Base-by-base conservation (phyloP, 2,113 vertebrate species). In the Malurus alboscapulatus region DNA sequence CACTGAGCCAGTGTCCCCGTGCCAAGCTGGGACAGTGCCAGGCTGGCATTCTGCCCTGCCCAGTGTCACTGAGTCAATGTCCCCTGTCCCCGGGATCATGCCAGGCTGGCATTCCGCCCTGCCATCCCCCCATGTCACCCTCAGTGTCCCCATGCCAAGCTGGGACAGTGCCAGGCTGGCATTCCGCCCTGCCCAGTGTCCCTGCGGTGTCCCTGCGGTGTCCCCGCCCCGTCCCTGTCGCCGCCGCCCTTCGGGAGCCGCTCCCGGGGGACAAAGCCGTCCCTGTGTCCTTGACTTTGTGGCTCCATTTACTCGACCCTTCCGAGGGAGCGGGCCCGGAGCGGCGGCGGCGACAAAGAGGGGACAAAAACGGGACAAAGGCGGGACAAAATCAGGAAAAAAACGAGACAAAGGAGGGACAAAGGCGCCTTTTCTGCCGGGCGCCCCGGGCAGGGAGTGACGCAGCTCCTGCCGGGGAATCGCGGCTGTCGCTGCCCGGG, bases 301-400 rank as follows among this genome's bases (percentile, higher is more conserved):
- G 93, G 68, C 95, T 91, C 80, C 91, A 91, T 94, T 93, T 92
- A 92, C 81, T 90, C 93, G 36, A 92, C 95, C 95, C 80, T 21
- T 19, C 14, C 14, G 2, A 32, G 38, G 71, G 91, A 29, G 58
- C 92, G 25, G 84, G 75, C 79, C 90, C 79, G 10, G 2, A 2
- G 34, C 69, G 22, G 40, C 34, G 36, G 36, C 36, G 9, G 36
- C 36, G 36, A 36, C 36, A 36, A 10, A 36, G 36, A 36, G 36
- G 36, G 36, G 36, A 36, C 36, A 36, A 36, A 36, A 36, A 36
- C 36, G 36, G 36, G 36, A 36, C 36, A 36, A 36, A 36, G 36
- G 36, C 36, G 36, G 36, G 36, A 36, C 36, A 36, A 36, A 36
- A 36, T 36, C 36, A 36, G 36, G 36, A 36, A 36, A 36, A 36